Conservation (phyloP, 2,113 vertebrate genomes). For the Ondatra zibethicus region DNA sequence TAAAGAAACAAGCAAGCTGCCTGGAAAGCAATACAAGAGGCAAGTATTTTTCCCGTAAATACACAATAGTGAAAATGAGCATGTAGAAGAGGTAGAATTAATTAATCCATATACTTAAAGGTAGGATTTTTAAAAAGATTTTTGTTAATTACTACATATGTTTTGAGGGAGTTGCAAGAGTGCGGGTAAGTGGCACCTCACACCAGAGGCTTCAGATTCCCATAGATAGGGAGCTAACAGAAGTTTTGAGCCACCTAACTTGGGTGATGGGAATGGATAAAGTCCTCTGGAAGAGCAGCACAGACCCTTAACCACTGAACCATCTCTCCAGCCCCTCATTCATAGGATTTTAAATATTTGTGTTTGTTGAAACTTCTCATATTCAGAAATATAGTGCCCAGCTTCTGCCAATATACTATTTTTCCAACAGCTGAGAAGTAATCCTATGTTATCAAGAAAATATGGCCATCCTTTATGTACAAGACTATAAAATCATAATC, state of each 20-base stretch:
- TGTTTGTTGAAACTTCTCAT: conserved; percentile 47
- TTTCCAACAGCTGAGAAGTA: conserved; percentile 11
- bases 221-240: no score
- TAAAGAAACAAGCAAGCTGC: background rate
- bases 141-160: background rate
- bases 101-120: background rate
- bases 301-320: background rate
- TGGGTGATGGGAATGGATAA: background rate
- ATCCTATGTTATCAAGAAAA: background rate
- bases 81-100: background rate
- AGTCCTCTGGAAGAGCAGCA: background rate
- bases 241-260: background rate
- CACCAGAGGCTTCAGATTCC: background rate
- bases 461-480: background rate
- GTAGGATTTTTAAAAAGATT: background rate
- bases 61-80: conserved; percentile 1
- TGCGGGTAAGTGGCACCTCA: background rate
- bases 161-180: background rate
- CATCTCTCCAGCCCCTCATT: background rate
- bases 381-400: background rate
- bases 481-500: conserved; percentile 23
- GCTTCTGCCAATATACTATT: background rate
- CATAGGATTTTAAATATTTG: background rate
- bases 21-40: background rate
- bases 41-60: background rate